Evolutionary conservation across 1,140 invertebrate species (phyloP).

Genomic region (Pseudomyrmex flavicornis): DNA sequence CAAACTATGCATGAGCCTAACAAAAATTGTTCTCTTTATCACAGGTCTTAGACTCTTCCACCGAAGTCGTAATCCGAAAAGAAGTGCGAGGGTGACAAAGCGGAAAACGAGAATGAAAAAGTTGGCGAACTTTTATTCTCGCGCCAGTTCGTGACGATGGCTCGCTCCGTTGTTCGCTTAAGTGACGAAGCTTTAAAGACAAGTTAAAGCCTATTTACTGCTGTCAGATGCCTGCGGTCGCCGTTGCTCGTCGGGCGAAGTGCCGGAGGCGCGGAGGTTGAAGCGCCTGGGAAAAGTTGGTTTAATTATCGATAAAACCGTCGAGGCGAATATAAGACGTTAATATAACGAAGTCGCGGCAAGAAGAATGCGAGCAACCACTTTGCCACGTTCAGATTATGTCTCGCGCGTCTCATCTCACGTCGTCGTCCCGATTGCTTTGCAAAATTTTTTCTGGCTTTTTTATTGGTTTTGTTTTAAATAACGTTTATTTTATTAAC

Average conservation of each 20-base stretch:
- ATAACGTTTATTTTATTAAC: too few species aligned
- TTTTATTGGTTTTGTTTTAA: constrained; percentile 11
- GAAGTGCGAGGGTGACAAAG: background rate
- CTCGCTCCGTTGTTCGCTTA: constrained; percentile 42
- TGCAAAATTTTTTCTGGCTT: constrained; percentile 5
- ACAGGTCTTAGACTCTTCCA: background rate
- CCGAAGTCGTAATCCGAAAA: constrained; percentile 42
- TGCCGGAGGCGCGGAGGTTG: constrained; percentile 11
- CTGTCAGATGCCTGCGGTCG: constrained; percentile 56
- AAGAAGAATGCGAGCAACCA: constrained; percentile 47
- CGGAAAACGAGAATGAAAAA: constrained; percentile 29
- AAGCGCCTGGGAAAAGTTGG: constrained; percentile 49
- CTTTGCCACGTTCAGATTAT: constrained; percentile 27
- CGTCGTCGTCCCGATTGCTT: background rate
- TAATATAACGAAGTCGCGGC: constrained; percentile 56
- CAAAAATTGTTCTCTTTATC: constrained; percentile 3
- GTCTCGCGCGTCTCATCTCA: constrained; percentile 39
- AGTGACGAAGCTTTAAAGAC: constrained; percentile 58
- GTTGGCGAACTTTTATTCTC: constrained; percentile 54
- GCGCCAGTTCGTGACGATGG: constrained; percentile 10
- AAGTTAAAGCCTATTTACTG: constrained; percentile 61
- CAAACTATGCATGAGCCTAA: too few species aligned
- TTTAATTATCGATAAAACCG: constrained; percentile 68
- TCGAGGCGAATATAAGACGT: constrained; percentile 53
- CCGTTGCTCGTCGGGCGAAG: constrained; percentile 33